Percentiles rank a stretch among this genome's conserved stretches.
phyloP scores from a whole-genome alignment of 2,113 vertebrate species.

The Gymnorhina tibicen region DNA sequence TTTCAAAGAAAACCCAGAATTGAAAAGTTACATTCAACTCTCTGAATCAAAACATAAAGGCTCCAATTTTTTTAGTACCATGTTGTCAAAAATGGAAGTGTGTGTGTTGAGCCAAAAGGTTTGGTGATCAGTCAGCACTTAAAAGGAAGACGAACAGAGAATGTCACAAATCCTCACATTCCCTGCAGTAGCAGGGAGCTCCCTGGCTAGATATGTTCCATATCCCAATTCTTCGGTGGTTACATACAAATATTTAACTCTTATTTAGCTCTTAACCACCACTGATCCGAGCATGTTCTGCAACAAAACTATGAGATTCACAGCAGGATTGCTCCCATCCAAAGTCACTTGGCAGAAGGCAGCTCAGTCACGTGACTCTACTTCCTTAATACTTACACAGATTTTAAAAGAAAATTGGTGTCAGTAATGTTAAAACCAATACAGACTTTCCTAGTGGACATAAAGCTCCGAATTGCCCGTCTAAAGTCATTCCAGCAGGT shows the following conservation, averaged over 20 bases:
- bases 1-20: not conserved
- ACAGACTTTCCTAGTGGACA: not conserved
- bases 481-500: not conserved
- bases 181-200: not conserved
- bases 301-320: not conserved
- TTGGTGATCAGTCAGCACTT: not conserved
- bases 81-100: not conserved
- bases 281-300: fast-evolving
- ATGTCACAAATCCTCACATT: not conserved
- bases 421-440: not conserved
- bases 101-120: not conserved
- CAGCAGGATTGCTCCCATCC: not conserved
- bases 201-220: not conserved
- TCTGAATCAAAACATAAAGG: not conserved
- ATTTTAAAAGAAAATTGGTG: not conserved
- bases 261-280: not conserved
- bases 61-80: not conserved
- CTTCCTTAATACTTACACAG: not conserved
- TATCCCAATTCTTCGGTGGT: not conserved
- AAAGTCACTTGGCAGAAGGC: not conserved
- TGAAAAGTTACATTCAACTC: not conserved
- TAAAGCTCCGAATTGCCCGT: not conserved
- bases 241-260: not conserved
- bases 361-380: not conserved
- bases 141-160: not conserved